Evolutionary conservation across 2,888 invertebrate genomes (phyloP).

Genomic region (Oscheius sp.): DNA sequence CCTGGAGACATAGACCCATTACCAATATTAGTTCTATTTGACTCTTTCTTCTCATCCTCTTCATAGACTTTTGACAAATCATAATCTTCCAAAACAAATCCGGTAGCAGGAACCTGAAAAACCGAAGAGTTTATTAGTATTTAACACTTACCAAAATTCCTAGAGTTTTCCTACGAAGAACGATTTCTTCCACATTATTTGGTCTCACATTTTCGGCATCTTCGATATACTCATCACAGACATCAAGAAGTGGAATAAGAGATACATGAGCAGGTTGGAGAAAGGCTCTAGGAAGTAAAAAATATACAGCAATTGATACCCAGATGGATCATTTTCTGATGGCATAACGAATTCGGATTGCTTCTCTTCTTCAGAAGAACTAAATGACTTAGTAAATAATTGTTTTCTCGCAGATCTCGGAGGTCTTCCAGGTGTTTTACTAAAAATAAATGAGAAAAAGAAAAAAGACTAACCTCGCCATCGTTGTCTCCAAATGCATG

Average conservation of each 20-base stretch:
- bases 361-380: not conserved
- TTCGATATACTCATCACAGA: not conserved
- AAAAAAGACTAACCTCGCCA: not conserved
- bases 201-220: conserved; percentile 17
- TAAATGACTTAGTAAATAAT: not conserved
- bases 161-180: conserved; percentile 1
- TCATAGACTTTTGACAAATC: conserved; percentile 14
- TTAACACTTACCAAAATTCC: conserved; percentile 11
- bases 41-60: conserved; percentile 16
- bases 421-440: not conserved
- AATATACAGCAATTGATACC: not conserved
- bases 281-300: not conserved
- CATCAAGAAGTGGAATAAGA: not conserved
- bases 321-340: conserved; percentile 1
- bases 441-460: not conserved
- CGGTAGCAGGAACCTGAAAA: conserved; percentile 21
- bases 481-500: conserved; percentile 5
- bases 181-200: not conserved
- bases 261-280: not conserved
- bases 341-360: not conserved
- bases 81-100: conserved; percentile 26
- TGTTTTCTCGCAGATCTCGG: not conserved
- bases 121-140: not conserved
- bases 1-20: conserved; percentile 1
- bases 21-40: conserved; percentile 6